A percentile compares a stretch with the other conserved stretches of the same genome.
These are phyloP conservation scores for Diachasma alloeum DNA, from an alignment of 1,140 invertebrate species.

Conservation along the genomic window DNA sequence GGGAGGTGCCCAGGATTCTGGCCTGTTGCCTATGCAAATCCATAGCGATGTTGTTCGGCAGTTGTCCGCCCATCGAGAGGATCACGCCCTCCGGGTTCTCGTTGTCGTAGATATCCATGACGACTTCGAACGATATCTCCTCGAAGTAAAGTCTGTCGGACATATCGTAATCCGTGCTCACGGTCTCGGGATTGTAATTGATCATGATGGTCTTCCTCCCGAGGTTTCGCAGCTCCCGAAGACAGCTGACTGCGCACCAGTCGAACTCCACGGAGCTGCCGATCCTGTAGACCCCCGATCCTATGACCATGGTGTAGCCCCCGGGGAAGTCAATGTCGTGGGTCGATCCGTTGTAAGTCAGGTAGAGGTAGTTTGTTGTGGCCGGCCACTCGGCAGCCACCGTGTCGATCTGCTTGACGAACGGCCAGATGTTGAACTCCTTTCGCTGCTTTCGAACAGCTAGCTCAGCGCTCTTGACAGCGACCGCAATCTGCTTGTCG, in stretches of 20 bases:
- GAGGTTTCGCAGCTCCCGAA: slow-evolving; percentile 87
- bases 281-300: slow-evolving; percentile 98
- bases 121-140: slow-evolving; percentile 98
- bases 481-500: slow-evolving; percentile 93
- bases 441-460: slow-evolving; percentile 78
- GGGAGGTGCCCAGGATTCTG: slow-evolving; percentile 87
- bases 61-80: slow-evolving; percentile 97
- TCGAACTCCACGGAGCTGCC: slow-evolving; percentile 99
- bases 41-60: slow-evolving; percentile 99
- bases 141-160: slow-evolving; percentile 98
- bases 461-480: slow-evolving; percentile 86
- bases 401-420: slow-evolving; percentile 98
- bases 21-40: slow-evolving; percentile 81
- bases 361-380: slow-evolving; percentile 95
- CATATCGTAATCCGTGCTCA: slow-evolving; percentile 99
- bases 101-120: slow-evolving; percentile 97
- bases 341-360: slow-evolving; percentile 91
- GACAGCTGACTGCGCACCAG: slow-evolving; percentile 98
- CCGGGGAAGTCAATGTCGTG: slow-evolving; percentile 89
- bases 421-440: slow-evolving; percentile 81
- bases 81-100: slow-evolving; percentile 95
- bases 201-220: slow-evolving; percentile 96
- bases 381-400: slow-evolving; percentile 99
- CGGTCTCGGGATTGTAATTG: slow-evolving; percentile 99
- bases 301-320: slow-evolving; percentile 84